Conservation (phyloP, 2,888 invertebrate genomes). For the Copidosoma aretas region DNA sequence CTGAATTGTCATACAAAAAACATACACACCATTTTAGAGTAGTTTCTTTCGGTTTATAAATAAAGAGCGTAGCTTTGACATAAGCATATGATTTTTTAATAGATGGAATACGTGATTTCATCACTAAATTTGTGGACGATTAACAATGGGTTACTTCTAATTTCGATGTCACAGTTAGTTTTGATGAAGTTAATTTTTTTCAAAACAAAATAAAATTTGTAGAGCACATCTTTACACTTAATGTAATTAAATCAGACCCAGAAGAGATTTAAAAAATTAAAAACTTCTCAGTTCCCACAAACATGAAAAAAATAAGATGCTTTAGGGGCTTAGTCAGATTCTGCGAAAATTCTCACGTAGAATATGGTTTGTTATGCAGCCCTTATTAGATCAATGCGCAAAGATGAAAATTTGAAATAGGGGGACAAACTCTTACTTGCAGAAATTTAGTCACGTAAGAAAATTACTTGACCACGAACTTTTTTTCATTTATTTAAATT, state of each 20-base stretch:
- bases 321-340: constrained; percentile 42
- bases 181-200: constrained; percentile 44
- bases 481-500: not conserved
- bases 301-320: constrained; percentile 39
- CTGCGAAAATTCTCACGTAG: not conserved
- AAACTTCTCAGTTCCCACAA: constrained; percentile 42
- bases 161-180: constrained; percentile 1
- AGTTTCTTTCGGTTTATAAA: not conserved
- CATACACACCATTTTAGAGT: no score
- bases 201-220: constrained; percentile 43
- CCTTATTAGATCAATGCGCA: not conserved
- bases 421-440: not conserved
- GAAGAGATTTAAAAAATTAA: constrained; percentile 40
- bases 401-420: not conserved
- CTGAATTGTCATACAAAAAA: not conserved
- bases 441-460: not conserved
- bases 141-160: not conserved
- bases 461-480: not conserved
- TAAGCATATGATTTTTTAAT: not conserved
- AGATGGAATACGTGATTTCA: not conserved
- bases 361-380: not conserved
- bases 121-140: not conserved
- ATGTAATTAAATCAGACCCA: constrained; percentile 43
- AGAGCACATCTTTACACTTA: constrained; percentile 41
- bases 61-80: not conserved